A percentile compares a stretch with the other conserved stretches of the same genome.
These are phyloP conservation scores for Crioceris asparagi DNA, from an alignment of 2,888 invertebrate genomes.

Conservation along the genomic window DNA sequence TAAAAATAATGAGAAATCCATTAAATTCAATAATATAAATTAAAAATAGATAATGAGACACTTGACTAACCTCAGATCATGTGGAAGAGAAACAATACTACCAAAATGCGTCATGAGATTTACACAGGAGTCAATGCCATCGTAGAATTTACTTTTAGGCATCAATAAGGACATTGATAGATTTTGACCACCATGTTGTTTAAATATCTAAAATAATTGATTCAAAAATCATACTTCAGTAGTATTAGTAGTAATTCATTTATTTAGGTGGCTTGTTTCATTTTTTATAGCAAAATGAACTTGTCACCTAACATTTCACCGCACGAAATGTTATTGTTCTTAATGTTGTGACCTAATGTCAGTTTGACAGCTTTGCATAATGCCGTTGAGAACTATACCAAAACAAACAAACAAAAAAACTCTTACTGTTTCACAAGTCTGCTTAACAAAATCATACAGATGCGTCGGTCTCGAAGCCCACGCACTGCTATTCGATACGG, in stretches of 20 bases:
- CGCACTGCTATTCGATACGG: constrained; percentile 35
- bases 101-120: constrained; percentile 82
- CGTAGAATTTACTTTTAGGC: constrained; percentile 55
- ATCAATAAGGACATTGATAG: constrained; percentile 71
- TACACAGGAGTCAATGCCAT: constrained; percentile 52
- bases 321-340: too few relatives aligned
- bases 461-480: constrained; percentile 37
- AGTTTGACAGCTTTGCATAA: too few relatives aligned
- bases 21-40: constrained; percentile 2
- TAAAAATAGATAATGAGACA: too few relatives aligned
- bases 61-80: constrained; percentile 63
- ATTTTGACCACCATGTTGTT: constrained; percentile 68
- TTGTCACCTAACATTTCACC: too few relatives aligned
- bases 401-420: too few relatives aligned
- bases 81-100: constrained; percentile 71
- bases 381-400: too few relatives aligned
- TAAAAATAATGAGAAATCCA: constrained; percentile 1
- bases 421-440: constrained; percentile 33
- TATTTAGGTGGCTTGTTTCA: too few relatives aligned
- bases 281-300: too few relatives aligned
- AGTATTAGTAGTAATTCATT: too few relatives aligned
- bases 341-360: too few relatives aligned
- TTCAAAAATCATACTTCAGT: too few relatives aligned
- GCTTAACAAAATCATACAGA: constrained; percentile 36
- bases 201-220: constrained; percentile 44